Evolutionary conservation across 2,113 vertebrate species (phyloP).

Genomic region (Rhinolophus ferrumequinum): DNA sequence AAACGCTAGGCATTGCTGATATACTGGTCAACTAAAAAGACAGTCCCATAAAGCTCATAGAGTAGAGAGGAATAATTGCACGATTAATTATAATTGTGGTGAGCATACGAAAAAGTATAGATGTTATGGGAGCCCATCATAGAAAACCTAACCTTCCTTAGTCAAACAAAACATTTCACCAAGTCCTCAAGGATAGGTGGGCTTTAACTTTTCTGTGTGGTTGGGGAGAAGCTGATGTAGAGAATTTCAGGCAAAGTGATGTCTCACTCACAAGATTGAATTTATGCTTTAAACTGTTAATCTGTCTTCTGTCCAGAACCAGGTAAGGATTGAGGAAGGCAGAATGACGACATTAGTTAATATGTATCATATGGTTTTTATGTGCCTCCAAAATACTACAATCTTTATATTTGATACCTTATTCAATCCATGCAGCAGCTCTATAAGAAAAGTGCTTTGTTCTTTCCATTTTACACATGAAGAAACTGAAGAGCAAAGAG

Average conservation of each 20-base stretch:
- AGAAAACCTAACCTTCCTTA: not conserved
- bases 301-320: not conserved
- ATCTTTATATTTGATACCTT: not conserved
- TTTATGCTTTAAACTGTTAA: not conserved
- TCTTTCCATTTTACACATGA: not conserved
- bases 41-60: not conserved
- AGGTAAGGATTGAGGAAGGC: not conserved
- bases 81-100: not conserved
- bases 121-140: not conserved
- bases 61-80: not conserved
- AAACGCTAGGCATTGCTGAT: not conserved
- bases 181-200: not conserved
- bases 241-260: not conserved
- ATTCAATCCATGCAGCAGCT: not conserved
- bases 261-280: not conserved
- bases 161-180: not conserved
- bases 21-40: not conserved
- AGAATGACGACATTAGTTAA: not conserved
- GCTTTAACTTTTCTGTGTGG: not conserved
- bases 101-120: not conserved
- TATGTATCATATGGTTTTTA: not conserved
- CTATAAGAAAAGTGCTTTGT: not conserved
- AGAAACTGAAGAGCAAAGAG: not conserved
- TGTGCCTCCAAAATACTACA: not conserved
- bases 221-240: not conserved